These are phyloP conservation scores for Heliconius hewitsoni DNA, from an alignment of 1,140 invertebrate species.

Conservation along the genomic window DNA sequence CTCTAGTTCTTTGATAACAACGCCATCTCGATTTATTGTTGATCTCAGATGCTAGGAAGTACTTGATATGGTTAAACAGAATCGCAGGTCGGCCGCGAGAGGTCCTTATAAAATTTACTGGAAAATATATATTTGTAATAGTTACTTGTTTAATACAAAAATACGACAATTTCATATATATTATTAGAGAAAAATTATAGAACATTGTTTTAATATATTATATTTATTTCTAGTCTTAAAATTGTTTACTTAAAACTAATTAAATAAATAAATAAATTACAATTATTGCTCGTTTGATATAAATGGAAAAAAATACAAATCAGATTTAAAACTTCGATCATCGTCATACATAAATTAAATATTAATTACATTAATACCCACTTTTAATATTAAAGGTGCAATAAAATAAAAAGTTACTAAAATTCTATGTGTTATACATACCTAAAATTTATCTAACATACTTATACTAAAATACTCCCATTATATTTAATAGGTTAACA, in stretches of 20 bases:
- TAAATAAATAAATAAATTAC: neutral
- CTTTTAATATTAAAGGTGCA: neutral
- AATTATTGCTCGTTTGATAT: neutral
- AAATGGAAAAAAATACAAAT: neutral
- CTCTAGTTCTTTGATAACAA: conserved; percentile 27
- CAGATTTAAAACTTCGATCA: no score
- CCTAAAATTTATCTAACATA: neutral
- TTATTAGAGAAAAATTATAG: neutral
- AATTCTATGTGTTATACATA: neutral
- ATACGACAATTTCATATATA: neutral
- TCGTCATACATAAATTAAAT: neutral
- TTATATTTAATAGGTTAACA: neutral
- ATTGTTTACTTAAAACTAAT: neutral
- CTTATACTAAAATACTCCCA: neutral
- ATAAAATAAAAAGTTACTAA: neutral
- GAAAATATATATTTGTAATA: neutral
- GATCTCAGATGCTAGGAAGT: conserved; percentile 13
- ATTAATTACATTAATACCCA: neutral
- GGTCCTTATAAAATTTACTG: conserved; percentile 23
- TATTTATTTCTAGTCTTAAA: neutral
- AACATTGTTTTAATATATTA: neutral
- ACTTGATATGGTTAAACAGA: conserved; percentile 17
- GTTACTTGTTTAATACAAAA: neutral
- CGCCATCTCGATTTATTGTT: conserved; percentile 28
- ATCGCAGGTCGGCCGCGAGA: conserved; percentile 21